Evolutionary conservation across 1,140 invertebrate species (phyloP).

Genomic region (Cotesia vestalis): DNA sequence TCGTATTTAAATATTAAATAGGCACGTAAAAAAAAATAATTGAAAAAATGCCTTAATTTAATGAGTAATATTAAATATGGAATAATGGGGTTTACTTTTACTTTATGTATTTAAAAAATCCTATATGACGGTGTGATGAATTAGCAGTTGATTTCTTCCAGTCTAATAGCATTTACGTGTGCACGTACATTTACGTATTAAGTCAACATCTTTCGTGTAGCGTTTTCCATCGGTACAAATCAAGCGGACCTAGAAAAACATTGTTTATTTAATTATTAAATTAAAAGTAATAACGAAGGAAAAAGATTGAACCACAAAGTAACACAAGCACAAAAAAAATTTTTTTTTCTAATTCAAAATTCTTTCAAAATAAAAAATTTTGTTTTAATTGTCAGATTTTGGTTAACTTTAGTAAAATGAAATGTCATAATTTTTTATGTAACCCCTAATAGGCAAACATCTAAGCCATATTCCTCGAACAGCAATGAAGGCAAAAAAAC

Average conservation of each 20-base stretch:
- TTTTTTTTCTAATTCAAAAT: too few species aligned
- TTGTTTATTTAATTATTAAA: slow-evolving; percentile 30
- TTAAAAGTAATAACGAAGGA: background rate
- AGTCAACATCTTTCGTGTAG: slow-evolving; percentile 94
- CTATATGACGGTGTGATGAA: slow-evolving; percentile 22
- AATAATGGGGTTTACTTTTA: slow-evolving; percentile 39
- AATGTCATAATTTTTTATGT: too few species aligned
- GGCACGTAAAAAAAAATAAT: background rate
- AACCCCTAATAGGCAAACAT: too few species aligned
- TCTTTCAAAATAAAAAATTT: too few species aligned
- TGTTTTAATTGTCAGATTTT: too few species aligned
- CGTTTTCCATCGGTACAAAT: slow-evolving; percentile 91
- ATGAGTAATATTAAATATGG: slow-evolving; percentile 43
- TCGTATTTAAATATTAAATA: background rate
- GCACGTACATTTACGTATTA: slow-evolving; percentile 93
- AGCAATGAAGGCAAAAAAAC: too few species aligned
- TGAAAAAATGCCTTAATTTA: slow-evolving; percentile 38
- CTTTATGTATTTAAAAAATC: slow-evolving; percentile 22
- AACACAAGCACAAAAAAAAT: too few species aligned
- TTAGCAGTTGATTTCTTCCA: slow-evolving; percentile 45
- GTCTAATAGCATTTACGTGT: slow-evolving; percentile 82
- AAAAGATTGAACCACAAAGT: too few species aligned
- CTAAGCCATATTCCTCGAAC: too few species aligned
- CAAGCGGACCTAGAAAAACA: slow-evolving; percentile 75
- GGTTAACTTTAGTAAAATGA: too few species aligned